phyloP scores from a whole-genome alignment of 2,113 vertebrate genomes.

The Forbesichthys agassizii region DNA sequence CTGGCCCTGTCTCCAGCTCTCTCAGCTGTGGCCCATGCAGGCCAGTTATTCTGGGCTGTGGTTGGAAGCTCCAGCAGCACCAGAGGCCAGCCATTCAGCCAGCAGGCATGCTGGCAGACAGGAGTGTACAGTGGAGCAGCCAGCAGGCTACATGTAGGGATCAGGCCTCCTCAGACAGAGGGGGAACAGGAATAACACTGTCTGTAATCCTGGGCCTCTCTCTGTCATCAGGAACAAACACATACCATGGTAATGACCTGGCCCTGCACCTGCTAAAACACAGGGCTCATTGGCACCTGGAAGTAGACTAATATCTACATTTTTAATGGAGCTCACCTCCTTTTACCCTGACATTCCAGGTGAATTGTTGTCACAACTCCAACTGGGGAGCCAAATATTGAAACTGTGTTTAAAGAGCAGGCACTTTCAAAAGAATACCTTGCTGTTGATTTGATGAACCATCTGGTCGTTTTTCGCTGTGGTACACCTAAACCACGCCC shows the following conservation, averaged over 20 bases:
- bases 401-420: too few relatives aligned
- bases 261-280: slow-evolving; percentile 78
- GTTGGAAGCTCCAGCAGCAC: slow-evolving; percentile 22
- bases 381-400: too few relatives aligned
- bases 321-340: slow-evolving; percentile 70
- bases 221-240: slow-evolving; percentile 76
- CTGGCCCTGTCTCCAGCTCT: background rate
- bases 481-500: too few relatives aligned
- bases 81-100: background rate
- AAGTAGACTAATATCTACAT: slow-evolving; percentile 72
- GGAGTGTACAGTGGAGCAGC: slow-evolving; percentile 22
- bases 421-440: too few relatives aligned
- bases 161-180: slow-evolving; percentile 55
- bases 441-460: too few relatives aligned
- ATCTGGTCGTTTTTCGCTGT: too few relatives aligned
- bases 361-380: too few relatives aligned
- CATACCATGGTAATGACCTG: slow-evolving; percentile 78
- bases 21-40: slow-evolving; percentile 9
- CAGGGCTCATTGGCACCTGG: slow-evolving; percentile 74
- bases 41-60: slow-evolving; percentile 36
- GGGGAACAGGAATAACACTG: slow-evolving; percentile 58
- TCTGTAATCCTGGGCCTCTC: slow-evolving; percentile 70
- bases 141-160: slow-evolving; percentile 26
- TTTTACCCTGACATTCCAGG: background rate
- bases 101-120: slow-evolving; percentile 36